Conservation (phyloP, 1,140 invertebrate genomes). For the Brachionus sp. region DNA sequence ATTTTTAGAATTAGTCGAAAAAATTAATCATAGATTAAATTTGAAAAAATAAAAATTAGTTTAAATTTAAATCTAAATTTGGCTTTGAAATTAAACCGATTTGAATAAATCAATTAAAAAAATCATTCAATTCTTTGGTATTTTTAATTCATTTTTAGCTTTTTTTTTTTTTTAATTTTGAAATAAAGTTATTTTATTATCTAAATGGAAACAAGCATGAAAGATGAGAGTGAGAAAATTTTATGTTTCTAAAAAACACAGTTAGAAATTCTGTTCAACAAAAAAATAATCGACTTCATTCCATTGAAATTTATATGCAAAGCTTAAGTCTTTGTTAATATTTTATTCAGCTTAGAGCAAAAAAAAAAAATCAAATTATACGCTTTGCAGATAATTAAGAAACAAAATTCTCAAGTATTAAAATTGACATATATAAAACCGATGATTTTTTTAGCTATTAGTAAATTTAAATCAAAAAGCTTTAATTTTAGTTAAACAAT, state of each 20-base stretch:
- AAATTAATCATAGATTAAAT: no score
- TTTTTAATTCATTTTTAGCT: no score
- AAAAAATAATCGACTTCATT: neutral
- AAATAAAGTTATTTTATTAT: neutral
- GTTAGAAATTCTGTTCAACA: neutral
- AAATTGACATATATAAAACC: neutral
- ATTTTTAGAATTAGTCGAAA: no score
- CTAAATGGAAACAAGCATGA: neutral
- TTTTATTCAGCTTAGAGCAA: neutral
- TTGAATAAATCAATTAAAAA: no score
- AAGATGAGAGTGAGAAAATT: neutral
- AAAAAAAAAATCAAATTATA: neutral
- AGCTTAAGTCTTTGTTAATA: neutral
- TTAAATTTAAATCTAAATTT: no score
- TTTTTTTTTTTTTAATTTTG: no score
- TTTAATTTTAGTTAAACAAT: neutral
- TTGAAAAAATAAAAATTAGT: no score
- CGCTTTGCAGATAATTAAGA: neutral
- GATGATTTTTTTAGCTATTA: neutral
- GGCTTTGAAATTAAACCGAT: no score
- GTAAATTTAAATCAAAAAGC: neutral
- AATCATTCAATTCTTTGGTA: no score
- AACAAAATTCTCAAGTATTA: neutral
- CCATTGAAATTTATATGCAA: neutral
- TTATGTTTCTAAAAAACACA: neutral